Percentiles rank a stretch among this genome's conserved stretches.
phyloP scores from a whole-genome alignment of 2,888 invertebrate genomes.

The Stenodema calcarata region DNA sequence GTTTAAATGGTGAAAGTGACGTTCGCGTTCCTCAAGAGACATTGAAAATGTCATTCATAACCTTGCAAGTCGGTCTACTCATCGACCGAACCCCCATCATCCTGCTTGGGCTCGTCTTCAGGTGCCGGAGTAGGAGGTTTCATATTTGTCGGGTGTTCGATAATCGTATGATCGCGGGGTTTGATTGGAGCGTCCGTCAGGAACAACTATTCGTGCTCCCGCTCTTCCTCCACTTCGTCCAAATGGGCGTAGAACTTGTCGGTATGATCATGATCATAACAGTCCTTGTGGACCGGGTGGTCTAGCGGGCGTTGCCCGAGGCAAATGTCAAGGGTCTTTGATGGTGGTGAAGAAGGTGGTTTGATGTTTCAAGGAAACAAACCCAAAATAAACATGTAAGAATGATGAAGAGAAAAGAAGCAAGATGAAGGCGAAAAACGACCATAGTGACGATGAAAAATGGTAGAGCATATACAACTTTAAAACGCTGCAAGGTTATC shows the following conservation, averaged over 20 bases:
- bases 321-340: slow-evolving; percentile 28
- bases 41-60: background rate
- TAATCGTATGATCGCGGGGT: slow-evolving; percentile 17
- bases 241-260: slow-evolving; percentile 39
- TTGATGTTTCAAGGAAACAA: background rate
- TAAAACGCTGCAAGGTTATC: too few relatives aligned
- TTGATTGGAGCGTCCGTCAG: slow-evolving; percentile 21
- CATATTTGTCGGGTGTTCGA: slow-evolving; percentile 52
- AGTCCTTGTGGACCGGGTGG: slow-evolving; percentile 40
- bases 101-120: background rate
- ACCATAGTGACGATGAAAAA: too few relatives aligned
- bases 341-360: slow-evolving; percentile 37
- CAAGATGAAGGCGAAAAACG: background rate
- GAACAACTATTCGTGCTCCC: slow-evolving; percentile 18
- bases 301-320: slow-evolving; percentile 36
- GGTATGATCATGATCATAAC: slow-evolving; percentile 41
- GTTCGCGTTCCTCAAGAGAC: too few relatives aligned
- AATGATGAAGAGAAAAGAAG: background rate
- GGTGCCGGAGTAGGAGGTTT: slow-evolving; percentile 41
- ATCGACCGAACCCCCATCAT: background rate
- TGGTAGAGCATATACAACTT: too few relatives aligned
- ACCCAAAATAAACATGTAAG: background rate
- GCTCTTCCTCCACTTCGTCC: background rate
- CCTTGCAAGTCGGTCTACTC: background rate
- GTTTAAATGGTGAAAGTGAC: too few relatives aligned